A percentile compares a stretch with the other conserved stretches of the same genome.
phyloP scores from a whole-genome alignment of 2,888 invertebrate genomes.

The Gerris lacustris region DNA sequence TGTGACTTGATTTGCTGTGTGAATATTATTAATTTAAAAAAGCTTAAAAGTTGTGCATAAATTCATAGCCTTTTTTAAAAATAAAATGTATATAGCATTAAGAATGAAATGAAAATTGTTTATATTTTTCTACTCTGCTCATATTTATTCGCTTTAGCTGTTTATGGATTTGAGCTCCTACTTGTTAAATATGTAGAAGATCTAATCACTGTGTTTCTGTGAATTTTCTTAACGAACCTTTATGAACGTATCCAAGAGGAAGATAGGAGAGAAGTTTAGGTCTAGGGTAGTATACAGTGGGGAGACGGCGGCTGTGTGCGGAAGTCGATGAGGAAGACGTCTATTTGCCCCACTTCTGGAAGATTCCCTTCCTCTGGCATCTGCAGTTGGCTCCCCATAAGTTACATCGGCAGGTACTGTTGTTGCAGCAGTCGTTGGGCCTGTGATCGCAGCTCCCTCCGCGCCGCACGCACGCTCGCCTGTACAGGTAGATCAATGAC shows the following conservation, averaged over 20 bases:
- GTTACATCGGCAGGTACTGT: slow-evolving; percentile 75
- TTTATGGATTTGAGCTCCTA: too few relatives aligned
- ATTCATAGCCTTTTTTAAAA: too few relatives aligned
- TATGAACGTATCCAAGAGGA: slow-evolving; percentile 1
- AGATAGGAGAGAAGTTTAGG: background rate
- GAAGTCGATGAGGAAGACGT: slow-evolving; percentile 9
- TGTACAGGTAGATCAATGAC: slow-evolving; percentile 29
- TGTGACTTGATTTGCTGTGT: too few relatives aligned
- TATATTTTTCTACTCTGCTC: too few relatives aligned
- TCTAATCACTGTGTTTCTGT: too few relatives aligned
- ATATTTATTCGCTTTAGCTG: too few relatives aligned
- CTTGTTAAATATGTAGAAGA: too few relatives aligned
- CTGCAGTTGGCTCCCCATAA: slow-evolving; percentile 80
- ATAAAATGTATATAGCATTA: too few relatives aligned
- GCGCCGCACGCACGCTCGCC: slow-evolving; percentile 52
- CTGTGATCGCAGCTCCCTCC: slow-evolving; percentile 75
- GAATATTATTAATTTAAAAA: too few relatives aligned
- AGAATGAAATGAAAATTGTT: too few relatives aligned
- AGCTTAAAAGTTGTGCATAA: too few relatives aligned
- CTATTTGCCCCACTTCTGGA: slow-evolving; percentile 55
- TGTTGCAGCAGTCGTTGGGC: slow-evolving; percentile 74
- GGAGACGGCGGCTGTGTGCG: slow-evolving; percentile 16
- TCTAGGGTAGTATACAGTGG: background rate
- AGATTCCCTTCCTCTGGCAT: slow-evolving; percentile 76
- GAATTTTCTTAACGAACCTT: background rate